phyloP scores from a whole-genome alignment of 2,113 vertebrate species.

The Crypturellus undulatus region DNA sequence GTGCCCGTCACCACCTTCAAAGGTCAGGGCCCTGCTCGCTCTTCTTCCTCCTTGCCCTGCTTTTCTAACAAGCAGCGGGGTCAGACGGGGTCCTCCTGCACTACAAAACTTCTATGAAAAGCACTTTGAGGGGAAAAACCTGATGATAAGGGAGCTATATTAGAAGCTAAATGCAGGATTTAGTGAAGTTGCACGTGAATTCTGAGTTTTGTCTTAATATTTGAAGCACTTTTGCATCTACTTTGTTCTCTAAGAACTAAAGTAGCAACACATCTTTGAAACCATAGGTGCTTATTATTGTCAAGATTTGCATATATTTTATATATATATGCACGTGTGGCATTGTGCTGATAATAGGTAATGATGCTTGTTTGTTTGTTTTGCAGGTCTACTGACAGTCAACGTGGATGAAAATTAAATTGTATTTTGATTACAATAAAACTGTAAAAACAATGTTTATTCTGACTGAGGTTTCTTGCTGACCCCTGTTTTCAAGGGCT shows the following conservation, averaged over 20 bases:
- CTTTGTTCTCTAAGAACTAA: not conserved
- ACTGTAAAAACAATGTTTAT: slow-evolving; percentile 19
- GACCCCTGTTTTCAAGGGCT: not conserved
- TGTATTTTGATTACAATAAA: slow-evolving; percentile 77
- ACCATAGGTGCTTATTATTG: not conserved
- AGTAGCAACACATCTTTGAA: not conserved
- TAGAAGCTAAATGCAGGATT: not conserved
- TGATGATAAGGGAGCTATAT: not conserved
- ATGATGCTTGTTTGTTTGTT: slow-evolving; percentile 9
- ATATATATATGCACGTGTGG: not conserved
- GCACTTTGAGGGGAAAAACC: not conserved
- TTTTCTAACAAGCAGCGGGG: not conserved
- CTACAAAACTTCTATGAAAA: not conserved
- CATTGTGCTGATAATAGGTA: not conserved
- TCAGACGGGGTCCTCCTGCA: not conserved
- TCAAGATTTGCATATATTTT: not conserved
- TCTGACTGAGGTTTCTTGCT: not conserved
- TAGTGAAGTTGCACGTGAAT: not conserved
- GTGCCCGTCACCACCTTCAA: slow-evolving; percentile 96
- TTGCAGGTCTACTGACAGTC: slow-evolving; percentile 93
- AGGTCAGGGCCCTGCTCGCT: slow-evolving; percentile 72
- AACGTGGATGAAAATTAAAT: slow-evolving; percentile 96
- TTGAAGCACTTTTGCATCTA: not conserved
- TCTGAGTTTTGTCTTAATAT: not conserved
- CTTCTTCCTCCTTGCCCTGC: accelerated